A percentile compares a stretch with the other conserved stretches of the same genome.
Evolutionary conservation across 1,140 invertebrate species (phyloP).

Genomic region (Nephila pilipes): DNA sequence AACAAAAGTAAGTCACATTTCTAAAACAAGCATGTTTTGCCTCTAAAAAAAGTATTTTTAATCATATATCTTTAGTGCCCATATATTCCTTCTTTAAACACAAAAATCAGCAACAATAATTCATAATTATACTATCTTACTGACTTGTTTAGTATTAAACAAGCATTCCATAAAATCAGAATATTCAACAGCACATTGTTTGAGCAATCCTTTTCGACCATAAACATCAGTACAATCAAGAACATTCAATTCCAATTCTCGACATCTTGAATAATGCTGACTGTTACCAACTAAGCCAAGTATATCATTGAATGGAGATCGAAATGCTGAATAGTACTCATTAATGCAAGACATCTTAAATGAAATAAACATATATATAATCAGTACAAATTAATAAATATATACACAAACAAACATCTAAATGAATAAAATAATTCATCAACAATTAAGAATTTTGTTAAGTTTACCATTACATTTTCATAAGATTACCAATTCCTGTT

Average conservation of each 20-base stretch:
- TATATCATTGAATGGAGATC: constrained; percentile 25
- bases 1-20: neutral
- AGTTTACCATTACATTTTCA: too few species aligned
- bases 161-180: constrained; percentile 63
- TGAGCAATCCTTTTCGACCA: constrained; percentile 62
- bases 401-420: too few species aligned
- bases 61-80: neutral
- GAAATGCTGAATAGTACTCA: constrained; percentile 1
- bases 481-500: too few species aligned
- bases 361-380: neutral
- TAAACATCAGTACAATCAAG: constrained; percentile 72
- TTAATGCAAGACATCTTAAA: constrained; percentile 16
- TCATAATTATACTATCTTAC: neutral
- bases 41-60: neutral
- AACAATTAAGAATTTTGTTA: too few species aligned
- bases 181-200: constrained; percentile 35
- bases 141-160: constrained; percentile 44
- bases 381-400: neutral
- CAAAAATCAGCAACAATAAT: neutral
- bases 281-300: neutral
- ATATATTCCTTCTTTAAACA: neutral
- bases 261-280: constrained; percentile 43
- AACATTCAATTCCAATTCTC: constrained; percentile 73
- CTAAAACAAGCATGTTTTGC: neutral
- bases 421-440: too few species aligned